These are phyloP conservation scores for Drosophila diplacantha DNA, from an alignment of 2,888 invertebrate genomes.

Conservation along the genomic window DNA sequence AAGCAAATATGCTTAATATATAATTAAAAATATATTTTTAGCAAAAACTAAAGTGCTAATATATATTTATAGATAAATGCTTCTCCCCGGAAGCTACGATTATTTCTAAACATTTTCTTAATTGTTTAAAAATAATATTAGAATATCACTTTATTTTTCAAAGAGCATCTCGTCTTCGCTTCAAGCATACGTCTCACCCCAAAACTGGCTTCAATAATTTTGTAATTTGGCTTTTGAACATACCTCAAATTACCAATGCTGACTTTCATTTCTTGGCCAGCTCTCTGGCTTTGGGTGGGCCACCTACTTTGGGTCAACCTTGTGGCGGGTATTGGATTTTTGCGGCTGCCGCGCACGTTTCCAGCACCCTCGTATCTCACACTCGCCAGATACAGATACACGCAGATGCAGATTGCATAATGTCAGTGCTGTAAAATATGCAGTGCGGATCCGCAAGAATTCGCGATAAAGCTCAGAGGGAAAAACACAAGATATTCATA, in stretches of 20 bases:
- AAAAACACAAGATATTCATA: slow-evolving; percentile 20
- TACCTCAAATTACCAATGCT: slow-evolving; percentile 60
- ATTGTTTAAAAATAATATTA: background rate
- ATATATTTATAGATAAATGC: background rate
- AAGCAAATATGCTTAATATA: background rate
- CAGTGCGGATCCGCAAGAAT: slow-evolving; percentile 36
- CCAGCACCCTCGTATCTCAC: slow-evolving; percentile 37
- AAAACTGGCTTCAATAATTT: slow-evolving; percentile 58
- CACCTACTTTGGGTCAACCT: slow-evolving; percentile 66
- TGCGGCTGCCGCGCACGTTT: slow-evolving; percentile 37
- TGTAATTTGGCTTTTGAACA: slow-evolving; percentile 50
- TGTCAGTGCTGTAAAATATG: slow-evolving; percentile 32
- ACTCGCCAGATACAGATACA: slow-evolving; percentile 20
- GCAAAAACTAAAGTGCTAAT: background rate
- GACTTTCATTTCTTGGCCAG: slow-evolving; percentile 59
- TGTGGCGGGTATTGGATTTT: slow-evolving; percentile 56
- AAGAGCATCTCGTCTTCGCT: slow-evolving; percentile 10
- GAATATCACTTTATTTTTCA: background rate
- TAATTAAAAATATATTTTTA: background rate
- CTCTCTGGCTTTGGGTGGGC: slow-evolving; percentile 26
- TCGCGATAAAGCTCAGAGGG: slow-evolving; percentile 13
- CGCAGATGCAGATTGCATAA: slow-evolving; percentile 27
- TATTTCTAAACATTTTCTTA: background rate
- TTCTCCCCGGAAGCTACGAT: background rate
- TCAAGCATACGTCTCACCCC: background rate